Evolutionary conservation across 2,797 vertebrate species (phyloP), one percentile per base, ranked within the genome.

Genomic region (Pyrocephalus nanus): DNA sequence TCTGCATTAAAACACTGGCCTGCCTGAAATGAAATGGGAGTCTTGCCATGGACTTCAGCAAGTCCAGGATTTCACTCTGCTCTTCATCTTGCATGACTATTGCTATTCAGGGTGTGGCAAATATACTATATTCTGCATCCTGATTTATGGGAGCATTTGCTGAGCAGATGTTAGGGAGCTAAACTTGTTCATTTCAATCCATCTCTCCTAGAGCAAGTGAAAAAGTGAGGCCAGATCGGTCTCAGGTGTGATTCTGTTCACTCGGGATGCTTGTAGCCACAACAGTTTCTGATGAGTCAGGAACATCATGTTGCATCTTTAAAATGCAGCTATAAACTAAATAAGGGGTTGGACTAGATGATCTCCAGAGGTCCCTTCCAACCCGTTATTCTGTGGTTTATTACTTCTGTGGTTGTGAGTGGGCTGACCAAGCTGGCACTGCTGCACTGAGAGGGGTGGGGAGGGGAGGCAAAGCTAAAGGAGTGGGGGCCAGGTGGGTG

Each of bases 121-220:
- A 92, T 86, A 73, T 8, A 26, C 79, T 91, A 55, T 91, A 75
- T 90, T 92, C 89, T 92, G 70, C 77, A 53, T 89, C 54, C 58
- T 91, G 91, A 93, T 94, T 87, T 92, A 91, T 96, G 90, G 40
- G 77, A 88, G 74, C 93, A 88, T 97, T 92, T 96, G 94, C 77
- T 48, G 51, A 82, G 57, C 92, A 96, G 94, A 95, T 92, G 92
- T 92, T 82, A 54, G 57, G 50, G 48, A 90, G 74, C 55, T 87
- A 6, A 75, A 74, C 47, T 55, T 45, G 60, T 29, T 86, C 16
- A 5, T 88, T 93, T 90, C 60, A 55, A 76, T 90, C 62, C 43
- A 30, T 64, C 17, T 83, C 22, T 92, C 27, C 21, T 53, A 22
- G 1, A 76, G 60, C 50, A 87, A 77, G 42, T 57, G 80, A 38